phyloP scores from a whole-genome alignment of 2,797 vertebrate genomes.

The Eptatretus atami region DNA sequence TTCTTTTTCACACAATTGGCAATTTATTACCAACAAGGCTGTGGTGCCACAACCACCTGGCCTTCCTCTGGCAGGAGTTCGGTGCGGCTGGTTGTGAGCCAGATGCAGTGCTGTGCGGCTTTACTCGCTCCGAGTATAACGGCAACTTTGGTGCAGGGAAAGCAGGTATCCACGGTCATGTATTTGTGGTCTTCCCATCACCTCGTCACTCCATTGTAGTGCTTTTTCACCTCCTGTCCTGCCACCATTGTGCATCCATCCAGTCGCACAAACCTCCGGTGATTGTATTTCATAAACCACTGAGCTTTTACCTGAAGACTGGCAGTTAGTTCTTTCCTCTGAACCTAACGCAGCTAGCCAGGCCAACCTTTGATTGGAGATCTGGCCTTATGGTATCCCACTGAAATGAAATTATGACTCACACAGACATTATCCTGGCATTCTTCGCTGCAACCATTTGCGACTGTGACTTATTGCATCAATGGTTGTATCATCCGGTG shows the following conservation, averaged over 20 bases:
- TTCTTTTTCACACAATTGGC: neutral
- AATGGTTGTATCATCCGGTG: too few species aligned
- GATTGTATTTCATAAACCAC: too few species aligned
- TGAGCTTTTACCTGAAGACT: too few species aligned
- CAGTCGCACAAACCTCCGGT: neutral
- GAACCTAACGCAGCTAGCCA: too few species aligned
- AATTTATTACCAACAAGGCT: neutral
- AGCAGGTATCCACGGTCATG: conserved; percentile 48
- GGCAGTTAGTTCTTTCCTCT: too few species aligned
- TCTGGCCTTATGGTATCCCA: too few species aligned
- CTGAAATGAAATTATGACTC: too few species aligned
- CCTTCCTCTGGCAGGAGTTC: conserved; percentile 11
- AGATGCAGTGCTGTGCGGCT: conserved; percentile 54
- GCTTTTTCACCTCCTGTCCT: neutral
- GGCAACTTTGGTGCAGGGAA: conserved; percentile 75
- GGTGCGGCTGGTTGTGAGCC: conserved; percentile 48
- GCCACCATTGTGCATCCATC: neutral
- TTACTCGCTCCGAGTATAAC: conserved; percentile 89
- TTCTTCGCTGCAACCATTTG: too few species aligned
- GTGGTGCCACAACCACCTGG: neutral
- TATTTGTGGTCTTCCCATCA: neutral
- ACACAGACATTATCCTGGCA: too few species aligned
- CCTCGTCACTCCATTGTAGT: neutral
- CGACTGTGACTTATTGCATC: too few species aligned
- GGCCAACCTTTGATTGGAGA: too few species aligned